Evolutionary conservation across 2,797 vertebrate species (phyloP), one percentile per base, ranked within the genome.

Genomic region (Tokudaia tokunoshimensis): DNA sequence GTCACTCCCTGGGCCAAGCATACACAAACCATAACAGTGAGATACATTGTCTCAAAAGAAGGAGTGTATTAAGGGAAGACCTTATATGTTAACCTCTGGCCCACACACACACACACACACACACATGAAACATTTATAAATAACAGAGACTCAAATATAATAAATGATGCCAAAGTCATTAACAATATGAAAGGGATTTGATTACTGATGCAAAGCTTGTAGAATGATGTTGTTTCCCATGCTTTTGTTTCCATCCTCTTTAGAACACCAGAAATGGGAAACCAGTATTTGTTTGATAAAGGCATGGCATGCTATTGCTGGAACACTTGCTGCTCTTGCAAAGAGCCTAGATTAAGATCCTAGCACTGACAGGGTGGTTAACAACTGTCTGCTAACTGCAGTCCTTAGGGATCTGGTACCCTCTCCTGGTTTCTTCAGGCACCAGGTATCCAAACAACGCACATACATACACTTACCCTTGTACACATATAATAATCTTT

Each of bases 251-350:
- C 20, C 3, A 24, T 79, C 57, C 50, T 85, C 7, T 78, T 92
- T 94, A 59, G 41, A 82, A n/a, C 72, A 82, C 59, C 50, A 29
- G 41, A 50, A 8, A 67, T 41, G 24, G 59, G 12, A 89, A 95
- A 76, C 87, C 86, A 88, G 6, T 79, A 92, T 84, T 80, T 88
- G 31, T 84, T 92, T 65, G 90, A 55, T 81, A 87, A 93, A 47
- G 12, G 10, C 47, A 37, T 31, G 55, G 91, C 55, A 24, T 82
- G 13, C 63, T 88, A 29, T 41, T 50, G 41, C 82, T 29, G 19
- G 83, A n/a, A 19, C 19, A 22, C 31, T 67, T 47, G 41, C 31
- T 22, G 31, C 31, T n/a, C 31, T 67, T 67, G 31, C 31, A 52
- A 44, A 67, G 12, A 31, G 24, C 44, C 31, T 50, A 34, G 20